Evolutionary conservation across 2,113 vertebrate genomes (phyloP), one percentile per base, ranked within the genome.

Genomic region (Spilogale gracilis): DNA sequence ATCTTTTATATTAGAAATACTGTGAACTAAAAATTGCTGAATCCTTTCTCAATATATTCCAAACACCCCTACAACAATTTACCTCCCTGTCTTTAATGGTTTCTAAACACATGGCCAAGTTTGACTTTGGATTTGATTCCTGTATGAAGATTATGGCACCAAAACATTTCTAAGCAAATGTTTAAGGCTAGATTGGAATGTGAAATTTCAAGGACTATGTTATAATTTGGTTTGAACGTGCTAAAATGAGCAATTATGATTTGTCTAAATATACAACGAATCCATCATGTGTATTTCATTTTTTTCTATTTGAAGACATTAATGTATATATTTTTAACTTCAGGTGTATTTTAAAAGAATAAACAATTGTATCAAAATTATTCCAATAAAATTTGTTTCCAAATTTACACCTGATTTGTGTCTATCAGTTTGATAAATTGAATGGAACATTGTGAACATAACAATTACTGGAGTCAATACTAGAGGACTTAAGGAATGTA

Each of bases 351-450:
- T 98, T 67, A 89, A 98, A 98, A 98, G 76, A 94, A 98, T 97
- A 91, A 97, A 84, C 58, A 85, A 73, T 20, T 96, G 97, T 98
- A 98, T 98, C 96, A 97, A 91, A 96, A 97, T 97, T 97, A 97
- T 98, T 98, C 97, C 97, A 99, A 98, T 99, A 98, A 99, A 98
- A 97, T 93, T 98, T 94, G 90, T 98, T 98, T 81, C 0, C 98
- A 98, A 97, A 76, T 78, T 18, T 76, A 65, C 43, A 30, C 81
- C 43, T 54, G 80, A 79, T 58, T 69, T 71, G 25, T 95, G n/a
- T 83, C 25, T 91, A 0, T 94, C 74, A 38, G 9, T 91, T 56
- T 65, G 74, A 84, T 61, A n/a, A 76, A 9, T 27, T 38, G 30
- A 65, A 56, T 83, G 63, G 76, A 86, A 81, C 3, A 38, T 9